Conservation (phyloP, 2,888 invertebrate species). For the Rhagium mordax region DNA sequence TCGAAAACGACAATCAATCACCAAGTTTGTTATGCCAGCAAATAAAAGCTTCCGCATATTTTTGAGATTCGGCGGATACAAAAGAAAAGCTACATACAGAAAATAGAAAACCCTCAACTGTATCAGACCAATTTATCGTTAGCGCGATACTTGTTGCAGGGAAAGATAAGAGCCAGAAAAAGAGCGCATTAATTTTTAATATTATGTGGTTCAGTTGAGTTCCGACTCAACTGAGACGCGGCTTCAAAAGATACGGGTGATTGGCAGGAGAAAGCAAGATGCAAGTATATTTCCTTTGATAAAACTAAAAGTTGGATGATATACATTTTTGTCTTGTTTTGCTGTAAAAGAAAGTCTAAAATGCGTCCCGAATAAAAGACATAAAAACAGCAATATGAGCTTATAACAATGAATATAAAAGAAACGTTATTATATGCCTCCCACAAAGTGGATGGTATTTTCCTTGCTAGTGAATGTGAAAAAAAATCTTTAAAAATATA, state of each 20-base stretch:
- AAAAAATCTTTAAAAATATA: neutral
- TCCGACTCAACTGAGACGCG: conserved; percentile 7
- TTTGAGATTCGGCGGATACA: neutral
- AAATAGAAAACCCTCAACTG: conserved; percentile 3
- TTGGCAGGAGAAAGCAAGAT: conserved; percentile 16
- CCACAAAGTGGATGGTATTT: neutral
- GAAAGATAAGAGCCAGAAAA: conserved; percentile 21
- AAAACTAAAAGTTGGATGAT: conserved; percentile 4
- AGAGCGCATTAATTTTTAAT: conserved; percentile 21
- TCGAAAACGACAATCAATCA: conserved; percentile 1
- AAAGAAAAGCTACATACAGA: conserved; percentile 12
- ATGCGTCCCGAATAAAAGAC: neutral
- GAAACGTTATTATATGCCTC: neutral
- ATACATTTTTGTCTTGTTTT: conserved; percentile 12
- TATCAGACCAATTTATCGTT: conserved; percentile 8
- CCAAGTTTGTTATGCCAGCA: neutral
- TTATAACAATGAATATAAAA: neutral
- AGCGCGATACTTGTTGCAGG: conserved; percentile 24
- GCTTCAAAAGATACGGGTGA: conserved; percentile 21
- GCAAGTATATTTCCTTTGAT: conserved; percentile 9
- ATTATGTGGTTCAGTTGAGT: conserved; percentile 21
- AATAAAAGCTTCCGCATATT: conserved; percentile 9
- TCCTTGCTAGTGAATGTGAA: neutral
- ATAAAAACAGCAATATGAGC: neutral
- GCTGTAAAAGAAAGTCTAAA: neutral